phyloP scores from a whole-genome alignment of 2,113 vertebrate species.

The Stercorarius parasiticus region DNA sequence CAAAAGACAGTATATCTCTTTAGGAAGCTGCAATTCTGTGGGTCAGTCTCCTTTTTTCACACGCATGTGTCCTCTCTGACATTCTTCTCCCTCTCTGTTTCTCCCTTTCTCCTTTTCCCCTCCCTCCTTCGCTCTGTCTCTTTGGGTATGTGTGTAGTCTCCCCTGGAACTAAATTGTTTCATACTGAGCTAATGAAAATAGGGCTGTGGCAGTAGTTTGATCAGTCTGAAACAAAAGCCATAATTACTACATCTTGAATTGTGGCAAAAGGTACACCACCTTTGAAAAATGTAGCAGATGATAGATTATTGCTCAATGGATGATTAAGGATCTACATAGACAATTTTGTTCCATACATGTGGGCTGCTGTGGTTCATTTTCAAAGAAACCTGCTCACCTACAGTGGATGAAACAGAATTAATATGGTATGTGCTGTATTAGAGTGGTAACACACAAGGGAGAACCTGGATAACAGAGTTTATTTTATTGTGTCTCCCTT shows the following conservation, averaged over 20 bases:
- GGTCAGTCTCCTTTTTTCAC: not conserved
- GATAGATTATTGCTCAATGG: not conserved
- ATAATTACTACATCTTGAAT: not conserved
- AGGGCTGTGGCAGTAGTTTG: not conserved
- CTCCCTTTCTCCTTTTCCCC: not conserved
- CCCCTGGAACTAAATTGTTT: not conserved
- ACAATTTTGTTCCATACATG: not conserved
- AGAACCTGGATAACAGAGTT: constrained; percentile 63
- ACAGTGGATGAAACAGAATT: not conserved
- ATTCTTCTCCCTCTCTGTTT: not conserved
- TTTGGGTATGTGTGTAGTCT: not conserved
- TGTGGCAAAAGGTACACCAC: not conserved
- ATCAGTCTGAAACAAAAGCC: not conserved
- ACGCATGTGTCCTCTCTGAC: not conserved
- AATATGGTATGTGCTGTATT: not conserved
- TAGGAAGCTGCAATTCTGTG: not conserved
- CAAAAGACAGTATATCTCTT: not conserved
- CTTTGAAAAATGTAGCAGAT: not conserved
- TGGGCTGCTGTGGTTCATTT: not conserved
- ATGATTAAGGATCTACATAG: not conserved
- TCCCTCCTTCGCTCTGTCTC: not conserved
- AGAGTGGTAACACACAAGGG: not conserved
- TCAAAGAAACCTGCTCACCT: constrained; percentile 14
- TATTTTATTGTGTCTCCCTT: constrained; percentile 79
- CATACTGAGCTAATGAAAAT: constrained; percentile 15